Evolutionary conservation across 2,888 invertebrate genomes (phyloP), one percentile per base, ranked within the genome.

Genomic region (Sinohyriopsis cumingii): DNA sequence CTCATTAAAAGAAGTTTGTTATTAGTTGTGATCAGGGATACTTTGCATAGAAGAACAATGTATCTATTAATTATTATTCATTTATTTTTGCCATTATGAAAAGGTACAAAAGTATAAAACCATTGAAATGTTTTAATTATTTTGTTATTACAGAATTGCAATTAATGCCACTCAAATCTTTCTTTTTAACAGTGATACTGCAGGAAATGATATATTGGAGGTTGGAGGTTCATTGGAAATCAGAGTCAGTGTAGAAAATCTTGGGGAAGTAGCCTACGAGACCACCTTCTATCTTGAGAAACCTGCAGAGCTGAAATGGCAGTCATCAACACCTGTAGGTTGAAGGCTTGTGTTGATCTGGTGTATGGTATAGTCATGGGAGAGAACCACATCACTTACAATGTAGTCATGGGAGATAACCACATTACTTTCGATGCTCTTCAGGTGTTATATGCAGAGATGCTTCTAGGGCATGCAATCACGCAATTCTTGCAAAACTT

Each of bases 171-270:
- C 18, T 55, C 18, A 6, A 7, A 24, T 60, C 33, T 61, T 56
- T 19, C 4, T 65, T 67, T n/a, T 33, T 45, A 55, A 28, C 56
- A 70, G 70, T 62, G 65, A 73, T 28, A 33, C 55, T 1, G 55
- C 83, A 28, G 85, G 84, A 57, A 81, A 85, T 56, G 88, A 88
- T 75, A 86, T 90, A 28, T 75, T 89, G 68, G 90, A 92, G 55
- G 90, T 96, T 81, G 96, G 96, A 0, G 93, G 94, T 83, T 93
- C 93, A 87, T 92, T 97, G 53, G 92, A 93, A 67, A 91, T 98
- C 0, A 93, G 94, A 55, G 93, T 96, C 19, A 93, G 92, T 18
- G 93, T 96, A 1, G 92, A 92, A 68, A 98, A 98, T 89, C 89
- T 92, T 28, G 94, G 94, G 0, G 98, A 98, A 78, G 78, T 86